Evolutionary conservation across 2,888 invertebrate genomes (phyloP).

Genomic region (Augiades crinisus): DNA sequence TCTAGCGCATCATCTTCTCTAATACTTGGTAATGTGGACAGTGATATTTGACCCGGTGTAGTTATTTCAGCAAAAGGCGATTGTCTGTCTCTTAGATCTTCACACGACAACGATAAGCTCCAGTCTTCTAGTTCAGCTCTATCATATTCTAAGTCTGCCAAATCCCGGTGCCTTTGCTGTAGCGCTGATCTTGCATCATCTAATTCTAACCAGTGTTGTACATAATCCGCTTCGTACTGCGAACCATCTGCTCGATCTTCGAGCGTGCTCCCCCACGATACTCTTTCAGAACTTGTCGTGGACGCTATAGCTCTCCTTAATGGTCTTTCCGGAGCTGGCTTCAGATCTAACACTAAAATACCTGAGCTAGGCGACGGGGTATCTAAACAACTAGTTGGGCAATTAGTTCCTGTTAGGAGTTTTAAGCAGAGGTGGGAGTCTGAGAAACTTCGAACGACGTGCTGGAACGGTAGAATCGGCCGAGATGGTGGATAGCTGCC

Average conservation of each 20-base stretch:
- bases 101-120: constrained; percentile 87
- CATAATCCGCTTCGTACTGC: constrained; percentile 86
- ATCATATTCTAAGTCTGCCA: constrained; percentile 87
- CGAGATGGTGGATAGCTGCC: constrained; percentile 88
- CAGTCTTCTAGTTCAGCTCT: constrained; percentile 89
- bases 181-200: constrained; percentile 86
- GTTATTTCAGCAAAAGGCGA: constrained; percentile 75
- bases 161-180: constrained; percentile 85
- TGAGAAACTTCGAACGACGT: constrained; percentile 87
- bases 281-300: constrained; percentile 71
- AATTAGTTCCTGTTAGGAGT: constrained; percentile 82
- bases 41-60: constrained; percentile 83
- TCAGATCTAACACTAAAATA: constrained; percentile 82
- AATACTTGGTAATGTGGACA: constrained; percentile 86
- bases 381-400: constrained; percentile 76
- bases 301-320: constrained; percentile 80
- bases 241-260: constrained; percentile 82
- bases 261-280: constrained; percentile 82
- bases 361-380: constrained; percentile 83
- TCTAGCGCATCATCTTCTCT: constrained; percentile 87
- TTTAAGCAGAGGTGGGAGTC: constrained; percentile 88
- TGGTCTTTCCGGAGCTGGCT: constrained; percentile 80
- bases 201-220: constrained; percentile 88
- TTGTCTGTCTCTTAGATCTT: constrained; percentile 83
- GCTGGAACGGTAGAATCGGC: constrained; percentile 86